A percentile compares a stretch with the other conserved stretches of the same genome.
Evolutionary conservation across 1,140 invertebrate species (phyloP).

Genomic region (Lepidurus arcticus): DNA sequence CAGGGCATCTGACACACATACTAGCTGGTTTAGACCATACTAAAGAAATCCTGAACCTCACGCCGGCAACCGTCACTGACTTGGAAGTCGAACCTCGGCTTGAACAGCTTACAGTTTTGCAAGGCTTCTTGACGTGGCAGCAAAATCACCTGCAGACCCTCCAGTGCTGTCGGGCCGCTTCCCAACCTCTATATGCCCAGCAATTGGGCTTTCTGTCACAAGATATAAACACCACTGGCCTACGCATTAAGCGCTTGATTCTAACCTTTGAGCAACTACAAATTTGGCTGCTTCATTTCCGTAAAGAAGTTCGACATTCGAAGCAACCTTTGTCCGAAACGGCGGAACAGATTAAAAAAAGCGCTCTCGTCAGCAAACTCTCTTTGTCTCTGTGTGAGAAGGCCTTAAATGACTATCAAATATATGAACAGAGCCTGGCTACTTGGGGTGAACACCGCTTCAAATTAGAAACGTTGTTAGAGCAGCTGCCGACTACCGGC

Average conservation of each 20-base stretch:
- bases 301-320: not conserved
- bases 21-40: not conserved
- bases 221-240: not conserved
- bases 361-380: conserved; percentile 7
- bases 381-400: not conserved
- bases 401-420: not conserved
- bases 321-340: not conserved
- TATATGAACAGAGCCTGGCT: not conserved
- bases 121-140: conserved; percentile 6
- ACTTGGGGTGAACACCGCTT: not conserved
- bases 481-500: not conserved
- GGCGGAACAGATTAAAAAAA: not conserved
- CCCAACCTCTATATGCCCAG: not conserved
- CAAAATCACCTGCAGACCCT: not conserved
- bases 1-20: not conserved
- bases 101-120: not conserved
- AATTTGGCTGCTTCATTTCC: not conserved
- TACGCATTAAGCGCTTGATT: not conserved
- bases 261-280: not conserved
- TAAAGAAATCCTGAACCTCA: not conserved
- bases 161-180: not conserved
- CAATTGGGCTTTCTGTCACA: not conserved
- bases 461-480: not conserved
- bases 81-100: not conserved
- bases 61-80: not conserved